Base-by-base conservation (phyloP, 2,888 invertebrate species). In the Cataglyphis cursor region DNA sequence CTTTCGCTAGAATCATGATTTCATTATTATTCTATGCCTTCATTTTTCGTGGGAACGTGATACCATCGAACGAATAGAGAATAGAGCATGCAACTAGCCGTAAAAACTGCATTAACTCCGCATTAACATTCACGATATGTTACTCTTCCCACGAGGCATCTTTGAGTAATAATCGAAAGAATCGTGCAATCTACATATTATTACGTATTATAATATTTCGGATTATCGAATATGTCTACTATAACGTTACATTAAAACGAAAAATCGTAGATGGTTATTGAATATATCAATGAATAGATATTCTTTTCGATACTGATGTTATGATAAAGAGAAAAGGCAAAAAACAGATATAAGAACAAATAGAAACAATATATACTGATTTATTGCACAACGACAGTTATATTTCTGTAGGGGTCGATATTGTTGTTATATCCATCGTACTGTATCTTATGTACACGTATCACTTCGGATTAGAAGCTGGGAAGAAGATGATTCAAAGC, bases 341-440 rank as follows among this genome's bases (percentile, higher is more conserved):
- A 28, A 54, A 70, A 57, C 24, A 81, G 44, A 31, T 73, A 38
- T 31, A 9, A 44, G 44, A 41, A 61, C 41, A 80, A 78, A 44
- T 84, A 83, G 73, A 76, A 82, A 84, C 65, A 54, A 83, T 89
- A 86, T 89, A 31, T 78, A 78, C 84, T 86, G 73, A 73, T 84
- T 74, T 87, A 87, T 86, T 81, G 28, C 82, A 62, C 72, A 85
- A 82, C 84, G 82, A 84, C 82, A 86, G 82, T 83, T 83, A 84
- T 62, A 84, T 84, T 59, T 59, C 44, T 73, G 80, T 66, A 44
- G 70, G 78, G 61, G 51, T 81, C 59, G 83, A 70, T 62, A 65
- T 54, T 70, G 41, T 64, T 82, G 74, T 57, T 70, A 70, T 78
- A 74, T 66, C 28, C 78, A 28, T 65, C 54, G 35, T 78, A 48